phyloP scores from a whole-genome alignment of 2,113 vertebrate genomes.

The Pseudopodoces humilis region DNA sequence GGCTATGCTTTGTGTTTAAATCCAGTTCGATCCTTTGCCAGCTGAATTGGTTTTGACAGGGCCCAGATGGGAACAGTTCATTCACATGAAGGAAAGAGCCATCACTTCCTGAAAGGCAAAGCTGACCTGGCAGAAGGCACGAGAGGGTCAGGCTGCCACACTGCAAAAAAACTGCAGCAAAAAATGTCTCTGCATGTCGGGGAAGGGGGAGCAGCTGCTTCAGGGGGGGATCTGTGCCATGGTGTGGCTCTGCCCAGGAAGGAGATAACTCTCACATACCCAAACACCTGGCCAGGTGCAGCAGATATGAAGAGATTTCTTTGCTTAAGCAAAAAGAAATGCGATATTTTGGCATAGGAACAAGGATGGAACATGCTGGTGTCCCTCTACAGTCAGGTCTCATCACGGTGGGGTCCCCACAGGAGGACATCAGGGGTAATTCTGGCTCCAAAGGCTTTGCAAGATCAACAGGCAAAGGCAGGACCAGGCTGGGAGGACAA shows the following conservation, averaged over 20 bases:
- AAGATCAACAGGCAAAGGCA: neutral
- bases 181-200: neutral
- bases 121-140: constrained; percentile 1
- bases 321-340: neutral
- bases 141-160: neutral
- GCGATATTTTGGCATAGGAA: neutral
- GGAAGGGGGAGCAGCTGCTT: neutral
- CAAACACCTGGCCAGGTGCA: neutral
- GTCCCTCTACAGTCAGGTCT: neutral
- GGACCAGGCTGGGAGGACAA: neutral
- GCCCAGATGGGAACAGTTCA: constrained; percentile 37
- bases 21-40: neutral
- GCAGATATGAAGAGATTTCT: neutral
- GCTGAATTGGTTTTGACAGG: neutral
- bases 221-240: neutral
- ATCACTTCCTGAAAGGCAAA: constrained; percentile 11
- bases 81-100: neutral
- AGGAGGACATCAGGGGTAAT: neutral
- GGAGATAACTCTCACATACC: neutral
- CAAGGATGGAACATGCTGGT: neutral
- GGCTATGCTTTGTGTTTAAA: neutral
- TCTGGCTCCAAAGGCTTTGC: neutral
- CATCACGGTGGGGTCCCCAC: too few relatives aligned
- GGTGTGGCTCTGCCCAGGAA: neutral
- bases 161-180: neutral